Conservation (phyloP, 1,140 invertebrate species). For the Meloidogyne floridensis region DNA sequence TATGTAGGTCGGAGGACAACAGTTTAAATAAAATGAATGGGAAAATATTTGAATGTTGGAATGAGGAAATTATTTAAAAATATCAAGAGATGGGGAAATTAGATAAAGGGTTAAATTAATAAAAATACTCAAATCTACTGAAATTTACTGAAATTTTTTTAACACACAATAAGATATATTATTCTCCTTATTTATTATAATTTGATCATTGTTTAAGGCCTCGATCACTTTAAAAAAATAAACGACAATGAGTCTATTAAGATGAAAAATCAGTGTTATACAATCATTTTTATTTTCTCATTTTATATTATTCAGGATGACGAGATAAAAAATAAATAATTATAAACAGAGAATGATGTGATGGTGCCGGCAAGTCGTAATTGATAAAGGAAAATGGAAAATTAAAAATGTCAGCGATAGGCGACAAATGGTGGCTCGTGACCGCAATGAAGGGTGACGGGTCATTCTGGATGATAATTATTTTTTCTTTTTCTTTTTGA, state of each 20-base stretch:
- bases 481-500: neutral
- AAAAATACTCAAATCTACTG: too few relatives aligned
- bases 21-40: too few relatives aligned
- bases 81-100: too few relatives aligned
- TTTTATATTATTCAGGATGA: neutral
- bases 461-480: slow-evolving; percentile 2
- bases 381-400: neutral
- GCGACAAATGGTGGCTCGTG: neutral
- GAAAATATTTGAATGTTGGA: too few relatives aligned
- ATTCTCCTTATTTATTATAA: too few relatives aligned
- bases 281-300: neutral
- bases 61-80: too few relatives aligned
- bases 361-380: neutral
- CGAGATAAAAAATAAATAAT: neutral
- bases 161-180: too few relatives aligned
- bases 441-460: neutral
- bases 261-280: neutral
- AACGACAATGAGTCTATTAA: neutral
- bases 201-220: too few relatives aligned
- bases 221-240: too few relatives aligned
- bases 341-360: neutral
- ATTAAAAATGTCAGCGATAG: slow-evolving; percentile 6
- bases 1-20: too few relatives aligned
- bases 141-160: too few relatives aligned
- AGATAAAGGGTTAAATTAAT: too few relatives aligned